Evolutionary conservation across 35 echinoderm and acorn worm genomes (phyloP), one percentile per base, ranked within the genome.

Genomic region (Chiridota heheva): DNA sequence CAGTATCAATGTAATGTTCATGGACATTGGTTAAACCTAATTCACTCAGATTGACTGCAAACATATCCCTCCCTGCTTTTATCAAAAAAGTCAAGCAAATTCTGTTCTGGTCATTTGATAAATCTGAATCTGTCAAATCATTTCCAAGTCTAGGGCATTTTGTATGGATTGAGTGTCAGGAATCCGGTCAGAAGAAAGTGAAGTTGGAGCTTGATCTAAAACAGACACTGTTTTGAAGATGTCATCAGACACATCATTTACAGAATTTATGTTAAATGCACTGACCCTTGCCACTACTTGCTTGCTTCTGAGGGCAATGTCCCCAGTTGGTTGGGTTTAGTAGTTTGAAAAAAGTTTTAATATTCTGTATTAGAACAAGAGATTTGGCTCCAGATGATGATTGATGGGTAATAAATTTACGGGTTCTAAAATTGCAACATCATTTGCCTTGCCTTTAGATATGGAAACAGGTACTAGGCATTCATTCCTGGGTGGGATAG

Each of bases 1-100:
- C 60, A 43, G 78, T 81, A 25, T 67, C 62, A 81, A 81, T 81
- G 15, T 66, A 32, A 81, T 81, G 78, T 16, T 67, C 46, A 22
- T 66, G 25, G 2, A 81, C 37, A 66, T 81, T 49, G n/a, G 78
- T 81, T 16, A 8, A 33, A 4, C 78, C 60, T 20, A 81, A 46
- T 36, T 81, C 78, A 43, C 17, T 78, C 2, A 78, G 24, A 17
- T 67, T 53, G n/a, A 36, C 48, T 28, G 78, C 58, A 82, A 82
- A 81, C 25, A 68, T 53, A 78, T 78, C 49, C 37, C n/a, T n/a
- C n/a, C n/a, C 74, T 78, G 29, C 61, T 3, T 40, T 78, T 12
- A 51, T 56, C 51, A 2, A 78, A 20, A 37, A 77, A 57, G 5
- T 44, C 7, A 58, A 56, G 51, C 29, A 77, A 34, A 17, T 77